phyloP scores from a whole-genome alignment of 1,140 invertebrate species.

The Rhagoletis zephyria region DNA sequence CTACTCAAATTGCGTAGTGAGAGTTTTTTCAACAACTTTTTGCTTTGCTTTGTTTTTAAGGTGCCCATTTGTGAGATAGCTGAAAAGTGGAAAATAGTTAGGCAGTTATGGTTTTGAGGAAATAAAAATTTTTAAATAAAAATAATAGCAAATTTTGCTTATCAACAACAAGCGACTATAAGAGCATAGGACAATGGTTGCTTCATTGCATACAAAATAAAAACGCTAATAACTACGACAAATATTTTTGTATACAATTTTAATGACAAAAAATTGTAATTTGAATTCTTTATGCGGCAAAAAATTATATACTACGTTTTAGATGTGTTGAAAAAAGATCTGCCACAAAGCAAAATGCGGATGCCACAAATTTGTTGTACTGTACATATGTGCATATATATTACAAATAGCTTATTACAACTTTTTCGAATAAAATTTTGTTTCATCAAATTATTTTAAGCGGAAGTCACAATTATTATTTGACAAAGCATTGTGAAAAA shows the following conservation, averaged over 20 bases:
- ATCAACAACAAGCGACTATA: neutral
- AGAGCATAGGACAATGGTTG: neutral
- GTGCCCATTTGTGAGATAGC: neutral
- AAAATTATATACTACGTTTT: neutral
- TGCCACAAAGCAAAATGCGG: too few relatives aligned
- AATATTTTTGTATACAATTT: too few relatives aligned
- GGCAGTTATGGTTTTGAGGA: neutral
- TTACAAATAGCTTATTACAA: too few relatives aligned
- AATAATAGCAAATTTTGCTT: neutral
- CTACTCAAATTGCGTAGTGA: constrained; percentile 36
- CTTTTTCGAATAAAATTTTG: too few relatives aligned
- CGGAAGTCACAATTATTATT: too few relatives aligned
- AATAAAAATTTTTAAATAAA: neutral
- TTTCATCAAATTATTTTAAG: too few relatives aligned
- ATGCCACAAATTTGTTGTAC: too few relatives aligned
- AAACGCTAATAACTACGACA: neutral
- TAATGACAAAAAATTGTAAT: too few relatives aligned
- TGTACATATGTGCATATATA: too few relatives aligned
- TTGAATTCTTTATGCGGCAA: neutral
- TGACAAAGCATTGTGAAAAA: too few relatives aligned
- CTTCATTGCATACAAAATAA: neutral
- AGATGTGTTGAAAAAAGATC: too few relatives aligned
- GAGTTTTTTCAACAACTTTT: neutral
- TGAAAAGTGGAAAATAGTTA: neutral
- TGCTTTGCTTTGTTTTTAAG: neutral